Conservation (phyloP, 2,888 invertebrate genomes). For the Drosophila emarginata region DNA sequence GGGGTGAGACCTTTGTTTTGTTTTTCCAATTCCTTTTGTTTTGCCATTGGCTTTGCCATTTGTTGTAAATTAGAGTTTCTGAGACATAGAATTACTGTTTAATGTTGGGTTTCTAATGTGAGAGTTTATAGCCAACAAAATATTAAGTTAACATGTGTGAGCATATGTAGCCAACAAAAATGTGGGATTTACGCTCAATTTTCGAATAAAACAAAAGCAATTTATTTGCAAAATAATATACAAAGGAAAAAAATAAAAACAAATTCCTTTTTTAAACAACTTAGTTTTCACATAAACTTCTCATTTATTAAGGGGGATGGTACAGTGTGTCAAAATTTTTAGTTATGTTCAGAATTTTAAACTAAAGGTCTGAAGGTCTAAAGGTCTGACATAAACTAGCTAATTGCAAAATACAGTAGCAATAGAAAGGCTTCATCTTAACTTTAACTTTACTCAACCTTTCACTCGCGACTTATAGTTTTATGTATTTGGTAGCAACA, state of each 20-base stretch:
- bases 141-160: constrained; percentile 30
- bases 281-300: too few species aligned
- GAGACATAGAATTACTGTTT: constrained; percentile 53
- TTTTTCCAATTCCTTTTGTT: constrained; percentile 17
- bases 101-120: constrained; percentile 69
- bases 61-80: constrained; percentile 67
- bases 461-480: too few species aligned
- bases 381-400: too few species aligned
- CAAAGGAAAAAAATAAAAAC: not conserved
- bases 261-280: too few species aligned
- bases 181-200: not conserved
- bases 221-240: not conserved
- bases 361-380: too few species aligned
- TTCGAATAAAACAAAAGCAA: not conserved
- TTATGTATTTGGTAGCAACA: too few species aligned
- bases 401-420: too few species aligned
- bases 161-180: not conserved
- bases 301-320: too few species aligned
- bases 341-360: too few species aligned
- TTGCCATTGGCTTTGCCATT: constrained; percentile 41
- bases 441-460: too few species aligned
- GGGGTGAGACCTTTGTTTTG: constrained; percentile 8
- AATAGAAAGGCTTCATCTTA: too few species aligned
- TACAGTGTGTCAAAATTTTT: too few species aligned
- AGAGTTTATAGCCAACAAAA: constrained; percentile 59